phyloP scores from a whole-genome alignment of 1,140 invertebrate species.

The Geopemphigus sp. region DNA sequence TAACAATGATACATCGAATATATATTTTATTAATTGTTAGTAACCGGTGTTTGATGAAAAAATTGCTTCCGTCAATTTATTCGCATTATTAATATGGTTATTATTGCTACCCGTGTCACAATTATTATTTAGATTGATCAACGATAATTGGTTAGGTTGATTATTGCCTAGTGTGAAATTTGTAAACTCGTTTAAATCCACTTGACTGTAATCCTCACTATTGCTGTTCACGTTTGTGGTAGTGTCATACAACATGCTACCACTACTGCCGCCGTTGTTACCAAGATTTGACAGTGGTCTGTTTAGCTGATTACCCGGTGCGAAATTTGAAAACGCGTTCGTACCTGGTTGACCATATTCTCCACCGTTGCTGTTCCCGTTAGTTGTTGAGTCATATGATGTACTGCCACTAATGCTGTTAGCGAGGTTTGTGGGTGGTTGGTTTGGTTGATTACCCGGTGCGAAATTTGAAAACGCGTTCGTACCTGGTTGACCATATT shows the following conservation, averaged over 20 bases:
- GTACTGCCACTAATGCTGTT: too few species aligned
- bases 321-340: slow-evolving; percentile 28
- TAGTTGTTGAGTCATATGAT: not conserved
- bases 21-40: not conserved
- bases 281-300: not conserved
- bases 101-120: not conserved
- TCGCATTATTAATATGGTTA: not conserved
- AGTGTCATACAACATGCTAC: too few species aligned
- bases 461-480: too few species aligned
- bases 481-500: too few species aligned
- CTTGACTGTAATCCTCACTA: not conserved
- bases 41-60: not conserved
- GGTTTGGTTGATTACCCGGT: too few species aligned
- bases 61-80: not conserved
- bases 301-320: slow-evolving; percentile 11
- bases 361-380: not conserved
- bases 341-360: not conserved
- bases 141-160: not conserved
- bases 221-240: too few species aligned
- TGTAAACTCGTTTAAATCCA: not conserved
- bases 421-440: too few species aligned
- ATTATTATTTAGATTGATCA: not conserved
- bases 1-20: not conserved
- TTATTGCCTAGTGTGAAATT: slow-evolving; percentile 30
- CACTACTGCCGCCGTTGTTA: too few species aligned